These are phyloP conservation scores for Rhabdomys pumilio DNA, from an alignment of 2,797 vertebrate species.

Conservation along the genomic window DNA sequence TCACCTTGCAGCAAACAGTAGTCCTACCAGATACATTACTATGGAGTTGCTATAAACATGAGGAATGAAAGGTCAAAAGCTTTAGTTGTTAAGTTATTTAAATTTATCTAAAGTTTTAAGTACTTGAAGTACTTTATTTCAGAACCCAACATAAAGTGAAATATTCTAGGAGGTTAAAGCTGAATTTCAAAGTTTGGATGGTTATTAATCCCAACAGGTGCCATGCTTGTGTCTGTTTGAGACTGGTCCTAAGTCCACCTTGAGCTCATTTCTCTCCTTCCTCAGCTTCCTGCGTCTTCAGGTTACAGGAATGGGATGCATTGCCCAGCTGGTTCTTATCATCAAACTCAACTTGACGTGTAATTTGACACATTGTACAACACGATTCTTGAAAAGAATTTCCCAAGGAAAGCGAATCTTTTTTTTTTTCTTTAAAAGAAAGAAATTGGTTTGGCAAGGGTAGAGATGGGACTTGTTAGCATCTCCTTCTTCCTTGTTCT, in stretches of 20 bases:
- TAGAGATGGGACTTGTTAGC: not conserved
- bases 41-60: not conserved
- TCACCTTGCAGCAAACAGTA: not conserved
- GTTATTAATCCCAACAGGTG: not conserved
- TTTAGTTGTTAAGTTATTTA: not conserved
- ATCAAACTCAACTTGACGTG: not conserved
- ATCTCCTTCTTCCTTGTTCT: not conserved
- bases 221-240: not conserved
- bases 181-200: not conserved
- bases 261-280: not conserved
- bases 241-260: not conserved
- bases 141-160: not conserved
- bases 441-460: not conserved
- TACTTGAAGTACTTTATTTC: not conserved
- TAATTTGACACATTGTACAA: not conserved
- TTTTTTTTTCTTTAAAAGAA: not conserved
- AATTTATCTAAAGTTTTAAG: not conserved
- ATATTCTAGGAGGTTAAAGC: not conserved
- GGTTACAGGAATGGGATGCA: not conserved
- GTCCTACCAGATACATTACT: not conserved
- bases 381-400: constrained; percentile 7
- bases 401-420: not conserved
- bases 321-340: not conserved
- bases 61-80: not conserved
- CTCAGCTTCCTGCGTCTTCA: not conserved